Percentiles rank a stretch among this genome's conserved stretches.
Evolutionary conservation across 1,140 invertebrate species (phyloP).

Genomic region (Euschistus heros): DNA sequence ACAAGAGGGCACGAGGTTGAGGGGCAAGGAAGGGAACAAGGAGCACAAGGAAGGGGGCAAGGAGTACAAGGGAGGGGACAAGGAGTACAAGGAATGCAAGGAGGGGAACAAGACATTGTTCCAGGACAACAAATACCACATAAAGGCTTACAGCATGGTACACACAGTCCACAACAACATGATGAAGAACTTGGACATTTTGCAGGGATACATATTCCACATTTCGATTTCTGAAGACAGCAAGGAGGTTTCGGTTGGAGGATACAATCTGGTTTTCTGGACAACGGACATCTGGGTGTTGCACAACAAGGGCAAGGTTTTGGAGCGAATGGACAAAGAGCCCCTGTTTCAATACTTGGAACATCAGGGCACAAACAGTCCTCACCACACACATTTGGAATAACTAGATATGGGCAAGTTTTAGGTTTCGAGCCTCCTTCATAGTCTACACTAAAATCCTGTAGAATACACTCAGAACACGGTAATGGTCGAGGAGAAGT

Average conservation of each 20-base stretch:
- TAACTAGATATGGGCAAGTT: neutral
- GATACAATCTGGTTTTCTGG: neutral
- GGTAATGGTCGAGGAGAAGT: neutral
- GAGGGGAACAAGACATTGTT: too few species aligned
- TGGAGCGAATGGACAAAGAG: neutral
- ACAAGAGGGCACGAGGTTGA: neutral
- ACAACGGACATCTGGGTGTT: neutral
- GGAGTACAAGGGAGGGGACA: neutral
- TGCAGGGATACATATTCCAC: neutral
- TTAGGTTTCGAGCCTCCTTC: neutral
- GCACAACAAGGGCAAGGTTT: conserved; percentile 8
- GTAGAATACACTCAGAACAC: conserved; percentile 1
- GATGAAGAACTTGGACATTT: neutral
- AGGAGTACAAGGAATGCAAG: neutral
- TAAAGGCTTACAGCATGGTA: too few species aligned
- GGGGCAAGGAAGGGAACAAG: neutral
- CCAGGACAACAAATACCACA: too few species aligned
- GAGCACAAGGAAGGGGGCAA: neutral
- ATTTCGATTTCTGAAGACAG: neutral
- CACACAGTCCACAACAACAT: neutral
- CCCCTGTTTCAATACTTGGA: neutral
- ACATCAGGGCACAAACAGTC: neutral
- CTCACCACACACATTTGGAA: neutral
- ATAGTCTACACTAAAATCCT: neutral
- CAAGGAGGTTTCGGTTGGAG: neutral